Base-by-base conservation (phyloP, 2,888 invertebrate species). In the Pseudanteris insignis region DNA sequence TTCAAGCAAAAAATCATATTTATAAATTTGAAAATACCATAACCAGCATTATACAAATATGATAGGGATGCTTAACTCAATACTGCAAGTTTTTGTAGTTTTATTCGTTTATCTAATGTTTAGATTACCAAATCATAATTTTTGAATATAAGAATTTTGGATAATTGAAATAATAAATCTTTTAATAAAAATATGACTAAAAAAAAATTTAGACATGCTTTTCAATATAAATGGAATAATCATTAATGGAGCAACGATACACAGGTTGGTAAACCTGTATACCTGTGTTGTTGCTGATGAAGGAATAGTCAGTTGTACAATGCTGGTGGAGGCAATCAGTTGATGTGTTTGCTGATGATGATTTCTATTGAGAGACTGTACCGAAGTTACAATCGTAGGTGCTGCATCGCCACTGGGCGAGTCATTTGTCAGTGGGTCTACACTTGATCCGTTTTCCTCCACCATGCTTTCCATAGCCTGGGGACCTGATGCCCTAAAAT, bases 381-480 rank as follows among this genome's bases (percentile, higher is more conserved):
- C 85, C 83, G 85, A 84, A 66, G 85, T 84, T 68, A 82, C 83
- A 67, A 85, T 83, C 47, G 83, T 83, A 40, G 83, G 81, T 57
- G 75, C 75, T 14, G 83, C 81, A 59, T 82, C 79, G 38, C 77
- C 78, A 65, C 79, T 81, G 68, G 83, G 83, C 59, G 85, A 83
- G 62, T 84, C 82, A 65, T 81, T 81, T 59, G 84, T 82, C 74
- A 86, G 77, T 67, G 86, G 86, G 81, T 85, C 85, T 71, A 81
- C 77, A 75, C 83, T 82, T 79, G 84, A 84, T 77, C 91, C 91
- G 82, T 92, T 92, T 86, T 93, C 93, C 85, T 93, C 92, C 83
- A 92, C 92, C 89, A 93, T 91, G 84, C 90, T 89, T 85, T 92
- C 92, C 92, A 92, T 93, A 86, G 81, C 83, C 83, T 80, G 81